Conservation (phyloP, 2,113 vertebrate species). For the Chiloscyllium plagiosum region DNA sequence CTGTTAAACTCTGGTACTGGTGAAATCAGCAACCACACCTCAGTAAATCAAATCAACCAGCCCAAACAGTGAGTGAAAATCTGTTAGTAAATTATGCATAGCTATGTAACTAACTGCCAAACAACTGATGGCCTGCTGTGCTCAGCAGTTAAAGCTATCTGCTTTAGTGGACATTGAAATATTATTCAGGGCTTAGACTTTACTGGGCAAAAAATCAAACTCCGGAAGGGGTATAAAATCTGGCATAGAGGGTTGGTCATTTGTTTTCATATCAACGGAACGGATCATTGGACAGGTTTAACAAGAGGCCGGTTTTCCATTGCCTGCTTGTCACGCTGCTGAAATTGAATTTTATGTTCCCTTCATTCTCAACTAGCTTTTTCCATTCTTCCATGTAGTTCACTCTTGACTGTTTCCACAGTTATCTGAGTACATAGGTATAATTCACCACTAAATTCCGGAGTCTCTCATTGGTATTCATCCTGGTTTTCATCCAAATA, state of each 20-base stretch:
- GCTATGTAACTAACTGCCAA: neutral
- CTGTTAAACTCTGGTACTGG: neutral
- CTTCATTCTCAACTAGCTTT: neutral
- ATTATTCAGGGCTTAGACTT: neutral
- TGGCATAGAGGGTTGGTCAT: neutral
- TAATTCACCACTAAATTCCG: neutral
- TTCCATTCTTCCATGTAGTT: neutral
- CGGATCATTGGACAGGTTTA: neutral
- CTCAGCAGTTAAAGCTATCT: neutral
- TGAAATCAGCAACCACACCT: neutral
- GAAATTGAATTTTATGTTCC: neutral
- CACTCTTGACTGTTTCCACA: neutral
- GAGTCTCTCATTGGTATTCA: neutral
- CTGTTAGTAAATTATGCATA: neutral
- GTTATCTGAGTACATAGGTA: neutral
- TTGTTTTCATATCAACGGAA: neutral
- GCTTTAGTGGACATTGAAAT: neutral
- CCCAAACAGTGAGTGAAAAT: neutral
- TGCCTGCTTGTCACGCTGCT: neutral
- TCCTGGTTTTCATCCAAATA: neutral
- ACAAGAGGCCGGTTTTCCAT: neutral
- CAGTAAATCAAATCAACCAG: constrained; percentile 23
- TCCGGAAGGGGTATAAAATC: neutral
- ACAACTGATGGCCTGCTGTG: neutral
- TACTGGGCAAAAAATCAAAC: neutral